Evolutionary conservation across 30 jellyfish, hydroid and myxozoan genomes (phyloP).

Genomic region (Aurelia sp.): DNA sequence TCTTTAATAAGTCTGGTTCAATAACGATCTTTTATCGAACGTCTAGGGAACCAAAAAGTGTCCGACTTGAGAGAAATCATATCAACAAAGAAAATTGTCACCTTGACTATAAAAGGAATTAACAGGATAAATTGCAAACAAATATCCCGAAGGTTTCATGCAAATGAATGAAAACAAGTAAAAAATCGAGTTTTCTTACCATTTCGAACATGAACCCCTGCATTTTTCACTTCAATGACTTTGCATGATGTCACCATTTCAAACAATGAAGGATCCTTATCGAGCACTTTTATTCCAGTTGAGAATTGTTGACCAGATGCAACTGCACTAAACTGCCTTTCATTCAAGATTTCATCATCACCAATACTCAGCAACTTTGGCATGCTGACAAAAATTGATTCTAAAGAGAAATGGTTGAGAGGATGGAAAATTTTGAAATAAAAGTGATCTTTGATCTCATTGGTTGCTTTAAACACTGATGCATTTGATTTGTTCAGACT

Average conservation of each 20-base stretch:
- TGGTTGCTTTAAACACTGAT: constrained; percentile 79
- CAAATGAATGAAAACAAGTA: no score
- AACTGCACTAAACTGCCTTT: constrained; percentile 14
- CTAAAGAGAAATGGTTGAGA: constrained; percentile 72
- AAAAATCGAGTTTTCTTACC: no score
- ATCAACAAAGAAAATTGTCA: no score
- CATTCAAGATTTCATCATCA: constrained; percentile 70
- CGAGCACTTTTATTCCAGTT: background rate
- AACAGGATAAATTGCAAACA: no score
- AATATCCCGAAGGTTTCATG: no score
- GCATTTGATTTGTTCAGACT: constrained; percentile 70
- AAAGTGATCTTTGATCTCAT: constrained; percentile 52
- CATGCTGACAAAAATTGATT: constrained; percentile 72
- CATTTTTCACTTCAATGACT: background rate
- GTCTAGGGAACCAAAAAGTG: no score
- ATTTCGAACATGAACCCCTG: background rate
- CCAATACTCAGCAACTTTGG: constrained; percentile 67
- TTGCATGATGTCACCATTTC: background rate
- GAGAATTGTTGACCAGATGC: background rate
- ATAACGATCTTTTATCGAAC: no score
- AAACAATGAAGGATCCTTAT: constrained; percentile 12
- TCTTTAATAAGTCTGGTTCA: no score
- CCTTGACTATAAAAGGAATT: no score
- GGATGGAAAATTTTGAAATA: constrained; percentile 82
- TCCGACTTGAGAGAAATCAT: no score